Evolutionary conservation across 2,888 invertebrate species (phyloP), one percentile per base, ranked within the genome.

Genomic region (Ceramica pisi): DNA sequence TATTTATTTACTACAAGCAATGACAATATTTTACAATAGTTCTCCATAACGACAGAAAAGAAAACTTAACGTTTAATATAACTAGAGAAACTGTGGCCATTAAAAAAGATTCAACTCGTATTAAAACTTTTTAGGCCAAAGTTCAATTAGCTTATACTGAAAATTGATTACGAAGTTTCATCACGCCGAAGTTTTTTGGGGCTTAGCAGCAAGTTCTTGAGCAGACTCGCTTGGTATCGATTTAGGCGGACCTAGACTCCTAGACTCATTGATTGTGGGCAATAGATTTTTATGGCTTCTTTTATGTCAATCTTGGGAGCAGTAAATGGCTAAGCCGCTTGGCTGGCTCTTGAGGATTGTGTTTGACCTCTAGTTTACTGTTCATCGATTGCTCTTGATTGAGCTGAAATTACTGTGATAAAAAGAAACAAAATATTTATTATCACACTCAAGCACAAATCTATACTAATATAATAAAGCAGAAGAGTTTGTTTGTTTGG

Each of bases 141-240:
- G 89, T 93, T 94, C 93, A 93, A 94, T 94, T 94, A 93, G 92
- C 91, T 92, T 91, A 91, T 90, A 91, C 91, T 89, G 88, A 92
- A 93, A 93, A 92, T 94, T 92, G 92, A 94, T 94, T 93, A 92
- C 89, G 67, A 94, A 94, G 91, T 94, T 93, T 85, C 86, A 81
- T 84, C 77, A 82, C 84, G 82, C 71, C 75, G 62, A 90, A 93
- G 88, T 92, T 93, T 90, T 90, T 91, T 92, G 92, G 90, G 89
- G 93, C 92, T 94, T 93, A 91, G 85, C 64, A 75, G 71, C 19
- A 31, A 76, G 72, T 78, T 82, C 57, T 68, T 73, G 65, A 83
- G 48, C 67, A 74, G 63, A 69, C 64, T 71, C 79, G 79, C 80
- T 81, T 72, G 71, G 80, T 78, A 86, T 86, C 77, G 67, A 81